Percentiles rank a stretch among this genome's conserved stretches.
phyloP scores from a whole-genome alignment of 2,888 invertebrate species.

The Dendrolimus pini region DNA sequence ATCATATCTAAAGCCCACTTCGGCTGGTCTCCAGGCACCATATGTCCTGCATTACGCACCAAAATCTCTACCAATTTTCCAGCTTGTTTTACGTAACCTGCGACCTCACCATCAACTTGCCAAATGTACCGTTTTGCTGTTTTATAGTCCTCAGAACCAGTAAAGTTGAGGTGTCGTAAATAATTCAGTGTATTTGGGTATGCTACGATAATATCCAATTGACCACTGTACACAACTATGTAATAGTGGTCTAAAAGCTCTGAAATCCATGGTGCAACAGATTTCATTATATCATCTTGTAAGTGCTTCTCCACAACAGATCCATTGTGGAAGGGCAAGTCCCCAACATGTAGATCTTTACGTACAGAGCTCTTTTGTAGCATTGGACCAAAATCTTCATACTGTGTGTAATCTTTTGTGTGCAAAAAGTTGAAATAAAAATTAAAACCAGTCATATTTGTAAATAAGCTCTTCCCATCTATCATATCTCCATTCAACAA shows the following conservation, averaged over 20 bases:
- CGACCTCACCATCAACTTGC: constrained; percentile 81
- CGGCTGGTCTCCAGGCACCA: constrained; percentile 88
- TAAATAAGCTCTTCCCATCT: constrained; percentile 77
- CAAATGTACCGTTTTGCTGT: constrained; percentile 81
- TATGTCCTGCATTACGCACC: constrained; percentile 88
- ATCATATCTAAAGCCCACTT: constrained; percentile 86
- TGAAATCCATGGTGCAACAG: constrained; percentile 83
- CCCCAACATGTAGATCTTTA: constrained; percentile 90
- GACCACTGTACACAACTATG: constrained; percentile 92
- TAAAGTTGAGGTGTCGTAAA: constrained; percentile 83
- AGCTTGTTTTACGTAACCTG: constrained; percentile 85
- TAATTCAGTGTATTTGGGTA: constrained; percentile 91
- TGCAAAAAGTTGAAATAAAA: constrained; percentile 86
- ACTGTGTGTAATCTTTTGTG: constrained; percentile 71
- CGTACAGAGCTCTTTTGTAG: constrained; percentile 79
- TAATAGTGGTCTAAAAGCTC: constrained; percentile 81
- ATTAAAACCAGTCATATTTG: constrained; percentile 84
- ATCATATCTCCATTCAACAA: constrained; percentile 83
- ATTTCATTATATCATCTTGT: constrained; percentile 87
- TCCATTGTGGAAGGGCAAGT: constrained; percentile 81
- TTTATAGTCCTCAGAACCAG: constrained; percentile 79
- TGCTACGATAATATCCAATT: constrained; percentile 93
- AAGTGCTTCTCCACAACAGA: constrained; percentile 82
- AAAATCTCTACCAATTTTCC: constrained; percentile 84
- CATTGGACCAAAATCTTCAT: constrained; percentile 77